Base-by-base conservation (phyloP, 92 coral and sea anemone genomes). In the Umimayanthus kanabou region DNA sequence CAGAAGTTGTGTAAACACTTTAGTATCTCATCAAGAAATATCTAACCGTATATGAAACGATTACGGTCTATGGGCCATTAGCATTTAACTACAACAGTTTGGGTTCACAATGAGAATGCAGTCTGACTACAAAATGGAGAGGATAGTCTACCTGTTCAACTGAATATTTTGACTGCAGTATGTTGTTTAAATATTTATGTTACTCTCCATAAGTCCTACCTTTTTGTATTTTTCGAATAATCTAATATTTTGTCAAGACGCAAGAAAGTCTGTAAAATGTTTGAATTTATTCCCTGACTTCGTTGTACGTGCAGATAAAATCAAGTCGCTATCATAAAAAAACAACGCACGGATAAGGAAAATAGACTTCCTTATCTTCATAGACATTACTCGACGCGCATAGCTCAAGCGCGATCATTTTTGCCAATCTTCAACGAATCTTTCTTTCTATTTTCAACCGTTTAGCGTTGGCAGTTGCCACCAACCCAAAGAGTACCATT, bases 1-100 rank as follows among this genome's bases (percentile, higher is more conserved):
- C 87, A 83, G 77, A 26, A 70, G 77, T 83, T 83, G 74, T 70
- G 77, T 83, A 83, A 83, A 83, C 87, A 83, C 78, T 70, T 80
- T 80, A 80, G 84, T 28, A 28, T 45, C 87, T 83, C 87, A 70
- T 83, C 87, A 83, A 70, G 77, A 83, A 49, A 83, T 69, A 83
- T 83, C 25, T 43, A 69, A 70, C 87, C 7, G 58, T 75, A 49
- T 20, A n/a, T 23, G 37, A 45, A 69, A 69, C 43, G 40, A 83
- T 47, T 40, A 69, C 50, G 55, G 28, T 66, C 78, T 45, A 45
- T 30, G 40, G 71, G 29, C 30, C 30, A 69, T 83, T 70, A 69
- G 42, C 87, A 70, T 53, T 80, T 53, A 28, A 80, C 84, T 53
- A 39, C 33, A n/a, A 9, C 3, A 61, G 13, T 81, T 70, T 9